Evolutionary conservation across 2,797 vertebrate genomes (phyloP), one percentile per base, ranked within the genome.

Genomic region (Chelon auratus): DNA sequence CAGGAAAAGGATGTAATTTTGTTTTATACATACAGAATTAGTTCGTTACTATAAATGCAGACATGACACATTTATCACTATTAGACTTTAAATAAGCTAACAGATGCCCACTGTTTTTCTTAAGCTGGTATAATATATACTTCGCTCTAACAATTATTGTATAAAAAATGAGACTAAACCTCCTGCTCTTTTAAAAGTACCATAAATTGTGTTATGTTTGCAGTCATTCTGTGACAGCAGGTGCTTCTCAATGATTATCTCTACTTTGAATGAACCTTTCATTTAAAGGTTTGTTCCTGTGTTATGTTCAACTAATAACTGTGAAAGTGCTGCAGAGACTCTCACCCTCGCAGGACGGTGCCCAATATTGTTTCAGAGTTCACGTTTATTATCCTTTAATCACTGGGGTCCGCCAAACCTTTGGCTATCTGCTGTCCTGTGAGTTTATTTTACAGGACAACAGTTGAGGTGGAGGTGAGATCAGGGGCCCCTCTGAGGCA

Each of bases 331-430:
- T 51, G 67, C 76, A 39, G 67, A 76, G 78, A 60, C 26, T 1
- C 9, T 47, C 14, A 9, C 72, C 59, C 55, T 65, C 71, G 10
- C 68, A 68, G 63, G 71, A 55, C 20, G 14, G 26, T 39, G 64
- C 58, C 76, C 47, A 13, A 45, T 72, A 74, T 79, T 85, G 81
- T 86, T 76, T 30, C 68, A 55, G 66, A 68, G 83, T 83, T 84
- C 55, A 82, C 9, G 80, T 88, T 91, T 91, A 78, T 92, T 92
- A 77, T 90, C 78, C 78, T 86, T 83, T 82, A 85, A 85, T 91
- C 87, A 76, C 77, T 0, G 59, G 70, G 73, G 78, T 79, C 75
- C 65, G 79, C 60, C 5, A 3, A 72, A 61, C 62, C 58, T 45
- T 57, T 56, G 65, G 65, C 75, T 82, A 48, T 48, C 45, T 5